A percentile compares a stretch with the other conserved stretches of the same genome.
These are phyloP conservation scores for Bradypodion ventrale DNA, from an alignment of 2,797 vertebrate genomes.

Conservation along the genomic window DNA sequence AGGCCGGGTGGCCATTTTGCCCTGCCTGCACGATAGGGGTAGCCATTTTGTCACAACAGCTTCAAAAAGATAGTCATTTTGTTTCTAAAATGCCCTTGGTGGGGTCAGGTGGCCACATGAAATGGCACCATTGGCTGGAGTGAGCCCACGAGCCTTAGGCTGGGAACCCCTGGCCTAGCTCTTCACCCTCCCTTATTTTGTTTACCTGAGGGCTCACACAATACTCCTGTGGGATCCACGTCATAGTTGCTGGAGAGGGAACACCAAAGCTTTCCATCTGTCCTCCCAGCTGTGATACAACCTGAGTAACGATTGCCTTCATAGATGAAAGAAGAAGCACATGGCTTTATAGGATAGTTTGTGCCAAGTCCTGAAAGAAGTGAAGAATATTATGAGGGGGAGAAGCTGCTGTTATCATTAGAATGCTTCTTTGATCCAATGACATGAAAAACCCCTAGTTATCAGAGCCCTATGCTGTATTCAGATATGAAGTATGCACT, in stretches of 20 bases:
- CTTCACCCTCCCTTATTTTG: background rate
- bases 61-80: too few relatives aligned
- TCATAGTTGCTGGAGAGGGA: slow-evolving; percentile 14
- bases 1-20: too few relatives aligned
- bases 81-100: too few relatives aligned
- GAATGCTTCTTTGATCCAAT: background rate
- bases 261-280: slow-evolving; percentile 23
- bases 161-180: background rate
- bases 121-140: too few relatives aligned
- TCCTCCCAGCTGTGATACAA: slow-evolving; percentile 76
- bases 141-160: too few relatives aligned
- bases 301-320: slow-evolving; percentile 81
- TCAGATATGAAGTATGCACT: background rate
- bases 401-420: too few relatives aligned
- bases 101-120: too few relatives aligned
- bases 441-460: too few relatives aligned
- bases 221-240: background rate
- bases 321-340: slow-evolving; percentile 81
- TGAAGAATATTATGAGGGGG: background rate
- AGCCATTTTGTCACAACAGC: too few relatives aligned
- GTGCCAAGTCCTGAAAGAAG: slow-evolving; percentile 74
- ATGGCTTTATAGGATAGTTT: slow-evolving; percentile 77
- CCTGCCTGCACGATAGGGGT: too few relatives aligned
- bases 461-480: background rate
- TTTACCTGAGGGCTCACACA: slow-evolving; percentile 17